phyloP scores from a whole-genome alignment of 2,797 vertebrate genomes.

The Oceanodroma leucorhoa region DNA sequence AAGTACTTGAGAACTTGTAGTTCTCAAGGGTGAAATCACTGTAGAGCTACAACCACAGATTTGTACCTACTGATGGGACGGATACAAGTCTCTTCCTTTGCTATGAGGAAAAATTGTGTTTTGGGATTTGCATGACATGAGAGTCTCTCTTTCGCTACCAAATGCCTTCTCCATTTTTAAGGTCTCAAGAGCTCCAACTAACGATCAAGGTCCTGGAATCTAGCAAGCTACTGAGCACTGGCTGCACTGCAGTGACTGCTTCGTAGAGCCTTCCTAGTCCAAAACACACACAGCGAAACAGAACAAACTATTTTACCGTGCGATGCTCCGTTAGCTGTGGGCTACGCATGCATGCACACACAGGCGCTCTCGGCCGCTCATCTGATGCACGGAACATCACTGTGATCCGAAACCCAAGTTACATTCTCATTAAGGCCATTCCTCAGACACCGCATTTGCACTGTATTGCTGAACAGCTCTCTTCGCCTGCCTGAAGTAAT shows the following conservation, averaged over 20 bases:
- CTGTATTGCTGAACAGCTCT: not conserved
- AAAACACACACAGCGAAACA: too few species aligned
- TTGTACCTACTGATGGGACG: not conserved
- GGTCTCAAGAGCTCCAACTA: not conserved
- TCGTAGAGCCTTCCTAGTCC: not conserved
- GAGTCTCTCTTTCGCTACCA: not conserved
- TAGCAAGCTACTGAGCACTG: not conserved
- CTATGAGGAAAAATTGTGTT: rapidly evolving
- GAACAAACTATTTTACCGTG: not conserved
- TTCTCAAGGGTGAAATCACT: too few species aligned
- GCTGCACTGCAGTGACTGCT: not conserved
- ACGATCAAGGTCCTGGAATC: not conserved
- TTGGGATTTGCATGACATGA: too few species aligned
- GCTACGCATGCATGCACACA: rapidly evolving
- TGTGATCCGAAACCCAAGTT: not conserved
- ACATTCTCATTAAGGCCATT: not conserved
- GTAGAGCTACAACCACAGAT: not conserved
- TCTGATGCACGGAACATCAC: not conserved
- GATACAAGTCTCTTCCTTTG: not conserved
- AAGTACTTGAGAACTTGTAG: not conserved
- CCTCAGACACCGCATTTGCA: not conserved
- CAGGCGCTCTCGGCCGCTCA: rapidly evolving
- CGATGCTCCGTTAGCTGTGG: not conserved
- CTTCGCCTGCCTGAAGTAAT: not conserved
- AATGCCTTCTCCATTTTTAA: not conserved